Conservation (phyloP, 2,797 vertebrate species). For the Florisuga fusca region DNA sequence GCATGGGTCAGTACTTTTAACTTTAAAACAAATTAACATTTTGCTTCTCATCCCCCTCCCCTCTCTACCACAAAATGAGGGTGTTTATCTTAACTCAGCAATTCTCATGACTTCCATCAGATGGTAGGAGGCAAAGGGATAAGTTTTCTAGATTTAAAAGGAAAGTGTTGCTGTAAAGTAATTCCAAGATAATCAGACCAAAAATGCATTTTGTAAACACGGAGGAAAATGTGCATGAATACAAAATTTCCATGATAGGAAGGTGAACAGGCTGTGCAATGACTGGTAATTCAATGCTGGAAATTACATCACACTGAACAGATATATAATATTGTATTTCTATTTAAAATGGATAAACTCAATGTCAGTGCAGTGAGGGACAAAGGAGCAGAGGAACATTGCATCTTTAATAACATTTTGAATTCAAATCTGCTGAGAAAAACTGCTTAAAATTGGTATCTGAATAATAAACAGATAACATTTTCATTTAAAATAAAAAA, state of each 20-base stretch:
- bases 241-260: slow-evolving; percentile 69
- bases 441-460: slow-evolving; percentile 88
- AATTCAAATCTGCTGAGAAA: slow-evolving; percentile 91
- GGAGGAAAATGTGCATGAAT: slow-evolving; percentile 50
- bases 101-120: slow-evolving; percentile 72
- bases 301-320: slow-evolving; percentile 75
- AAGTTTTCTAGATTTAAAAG: slow-evolving; percentile 71
- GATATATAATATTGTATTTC: slow-evolving; percentile 77
- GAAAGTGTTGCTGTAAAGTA: slow-evolving; percentile 60
- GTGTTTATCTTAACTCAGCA: slow-evolving; percentile 79
- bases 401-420: slow-evolving; percentile 90
- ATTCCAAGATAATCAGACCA: slow-evolving; percentile 60
- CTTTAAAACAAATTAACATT: slow-evolving; percentile 75
- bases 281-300: slow-evolving; percentile 70
- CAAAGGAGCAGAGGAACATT: slow-evolving; percentile 77
- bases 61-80: slow-evolving; percentile 21
- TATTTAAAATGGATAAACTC: slow-evolving; percentile 84
- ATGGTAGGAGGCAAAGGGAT: slow-evolving; percentile 59
- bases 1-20: slow-evolving; percentile 73
- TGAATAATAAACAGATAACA: slow-evolving; percentile 90
- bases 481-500: slow-evolving; percentile 77
- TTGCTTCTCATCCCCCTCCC: slow-evolving; percentile 13
- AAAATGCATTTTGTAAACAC: slow-evolving; percentile 73
- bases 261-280: slow-evolving; percentile 71
- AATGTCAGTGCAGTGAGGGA: slow-evolving; percentile 79